These are phyloP conservation scores for Taurulus bubalis DNA, from an alignment of 2,113 vertebrate species.

Conservation along the genomic window DNA sequence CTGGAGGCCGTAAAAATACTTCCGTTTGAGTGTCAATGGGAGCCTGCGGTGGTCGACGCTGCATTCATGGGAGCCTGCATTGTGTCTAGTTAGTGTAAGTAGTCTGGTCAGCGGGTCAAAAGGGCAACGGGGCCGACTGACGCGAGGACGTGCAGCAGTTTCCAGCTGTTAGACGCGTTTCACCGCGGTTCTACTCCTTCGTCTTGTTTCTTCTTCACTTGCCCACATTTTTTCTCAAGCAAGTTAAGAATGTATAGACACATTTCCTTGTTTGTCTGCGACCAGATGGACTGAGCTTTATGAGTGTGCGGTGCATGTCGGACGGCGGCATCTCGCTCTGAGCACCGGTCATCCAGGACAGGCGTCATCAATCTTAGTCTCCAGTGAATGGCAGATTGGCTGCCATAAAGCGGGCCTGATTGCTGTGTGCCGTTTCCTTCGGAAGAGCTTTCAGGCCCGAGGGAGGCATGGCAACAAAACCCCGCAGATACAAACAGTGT, in stretches of 20 bases:
- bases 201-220: conserved; percentile 3
- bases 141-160: conserved; percentile 9
- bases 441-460: conserved; percentile 37
- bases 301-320: conserved; percentile 57
- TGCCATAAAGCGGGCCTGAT: conserved; percentile 66
- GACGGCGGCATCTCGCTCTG: conserved; percentile 29
- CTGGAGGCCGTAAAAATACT: conserved; percentile 76
- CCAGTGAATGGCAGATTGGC: conserved; percentile 66
- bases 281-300: conserved; percentile 65
- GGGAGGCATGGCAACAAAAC: conserved; percentile 65
- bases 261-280: conserved; percentile 60
- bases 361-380: conserved; percentile 65
- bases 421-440: conserved; percentile 58
- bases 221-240: conserved; percentile 39
- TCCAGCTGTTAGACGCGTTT: conserved; percentile 21
- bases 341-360: conserved; percentile 56
- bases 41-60: conserved; percentile 56
- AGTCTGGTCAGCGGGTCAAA: conserved; percentile 70
- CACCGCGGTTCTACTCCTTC: neutral
- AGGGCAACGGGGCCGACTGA: conserved; percentile 47
- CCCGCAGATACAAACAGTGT: conserved; percentile 44
- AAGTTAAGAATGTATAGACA: conserved; percentile 53
- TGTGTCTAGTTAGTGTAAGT: conserved; percentile 65
- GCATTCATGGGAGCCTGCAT: conserved; percentile 65
- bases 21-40: conserved; percentile 69